Evolutionary conservation across 2,797 vertebrate species (phyloP), one percentile per base, ranked within the genome.

Genomic region (Prunella strophiata): DNA sequence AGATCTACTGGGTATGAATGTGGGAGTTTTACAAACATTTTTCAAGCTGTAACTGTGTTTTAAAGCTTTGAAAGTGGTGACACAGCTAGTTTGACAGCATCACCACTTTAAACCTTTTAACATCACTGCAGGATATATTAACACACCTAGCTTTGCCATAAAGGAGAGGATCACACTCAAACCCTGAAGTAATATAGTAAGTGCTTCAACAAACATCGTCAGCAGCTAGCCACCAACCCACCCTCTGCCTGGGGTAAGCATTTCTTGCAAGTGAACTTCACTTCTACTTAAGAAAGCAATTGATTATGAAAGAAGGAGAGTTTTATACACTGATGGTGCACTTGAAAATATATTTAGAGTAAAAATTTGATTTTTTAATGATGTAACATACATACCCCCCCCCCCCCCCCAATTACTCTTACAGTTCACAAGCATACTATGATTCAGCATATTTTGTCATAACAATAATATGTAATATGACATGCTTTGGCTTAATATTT

Each of bases 81-180:
- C 75, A 85, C 72, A 89, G 78, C 78, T 82, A 58, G 66, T 92
- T 92, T 95, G 79, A 88, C 72, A 88, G 21, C 66, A 80, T 74
- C 72, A 58, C 57, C 23, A 22, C 62, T 93, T 83, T 45, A 94
- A 77, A 40, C 54, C 72, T 94, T 89, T 92, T 89, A 93, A 92
- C 66, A 42, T 58, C 72, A 75, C 81, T 83, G 43, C 70, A 84
- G 72, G 73, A 21, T 92, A 32, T 48, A 75, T 93, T 89, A 91
- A 59, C 62, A 58, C 40, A 94, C n/a, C 20, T 42, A 52, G 62
- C 36, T 71, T 89, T 89, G 36, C 62, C 23, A 6, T 68, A 72
- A 85, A 86, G 34, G 34, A 80, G 40, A 88, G 16, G 36, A 84
- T 95, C 87, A 66, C 20, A 36, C 70, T 91, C 47, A 76, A 58